Percentiles rank a stretch among this genome's conserved stretches.
Conservation (phyloP, 2,113 vertebrate genomes). For the Myrmecobius fasciatus region DNA sequence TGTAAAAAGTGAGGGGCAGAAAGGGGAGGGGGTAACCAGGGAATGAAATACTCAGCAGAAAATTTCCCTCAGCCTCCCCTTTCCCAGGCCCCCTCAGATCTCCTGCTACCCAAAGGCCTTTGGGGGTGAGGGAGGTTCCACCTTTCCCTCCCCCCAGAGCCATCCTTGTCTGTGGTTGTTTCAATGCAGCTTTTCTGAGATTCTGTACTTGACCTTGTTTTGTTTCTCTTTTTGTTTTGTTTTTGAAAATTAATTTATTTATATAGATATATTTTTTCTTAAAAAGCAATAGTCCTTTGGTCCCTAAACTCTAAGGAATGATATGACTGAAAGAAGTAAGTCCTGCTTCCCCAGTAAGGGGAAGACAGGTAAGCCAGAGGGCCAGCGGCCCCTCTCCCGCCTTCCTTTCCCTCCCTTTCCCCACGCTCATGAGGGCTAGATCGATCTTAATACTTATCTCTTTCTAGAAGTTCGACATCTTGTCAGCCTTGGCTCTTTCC, state of each 20-base stretch:
- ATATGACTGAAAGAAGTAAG: conserved; percentile 87
- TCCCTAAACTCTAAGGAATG: conserved; percentile 90
- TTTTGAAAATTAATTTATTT: conserved; percentile 86
- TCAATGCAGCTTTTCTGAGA: conserved; percentile 80
- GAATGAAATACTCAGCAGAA: conserved; percentile 49
- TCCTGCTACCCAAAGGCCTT: conserved; percentile 8
- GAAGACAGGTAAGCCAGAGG: conserved; percentile 79
- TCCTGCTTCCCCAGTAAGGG: conserved; percentile 77
- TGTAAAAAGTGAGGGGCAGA: not conserved
- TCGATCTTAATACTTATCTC: conserved; percentile 83
- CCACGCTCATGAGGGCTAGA: conserved; percentile 70
- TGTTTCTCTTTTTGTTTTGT: conserved; percentile 69
- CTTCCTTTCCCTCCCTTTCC: conserved; percentile 71
- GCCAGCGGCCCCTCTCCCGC: conserved; percentile 45
- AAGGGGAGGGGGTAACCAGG: conserved; percentile 6
- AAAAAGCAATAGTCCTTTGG: conserved; percentile 90
- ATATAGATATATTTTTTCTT: conserved; percentile 84
- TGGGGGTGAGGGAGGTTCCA: not conserved
- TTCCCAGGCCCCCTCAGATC: conserved; percentile 44
- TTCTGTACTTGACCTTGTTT: conserved; percentile 59
- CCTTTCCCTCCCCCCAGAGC: not conserved
- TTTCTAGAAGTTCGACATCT: conserved; percentile 81
- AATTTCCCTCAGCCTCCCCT: conserved; percentile 62
- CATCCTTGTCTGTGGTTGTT: conserved; percentile 68
- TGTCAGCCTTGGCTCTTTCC: conserved; percentile 62